Base-by-base conservation (phyloP, 2,797 vertebrate genomes). In the Corythornis leucogaster region DNA sequence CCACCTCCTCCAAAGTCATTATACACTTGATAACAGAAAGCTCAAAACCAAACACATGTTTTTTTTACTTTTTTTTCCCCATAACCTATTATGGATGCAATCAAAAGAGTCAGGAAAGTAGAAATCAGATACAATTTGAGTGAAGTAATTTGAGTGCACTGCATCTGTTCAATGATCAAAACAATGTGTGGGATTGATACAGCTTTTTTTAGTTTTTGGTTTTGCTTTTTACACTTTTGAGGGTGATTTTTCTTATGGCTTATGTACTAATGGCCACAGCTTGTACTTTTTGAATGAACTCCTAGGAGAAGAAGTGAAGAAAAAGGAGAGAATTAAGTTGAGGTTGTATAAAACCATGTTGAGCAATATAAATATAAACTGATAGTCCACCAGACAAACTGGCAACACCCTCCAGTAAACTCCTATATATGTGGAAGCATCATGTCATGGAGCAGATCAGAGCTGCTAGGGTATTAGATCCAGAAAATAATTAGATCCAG, bases 1-100 rank as follows among this genome's bases (percentile, higher is more conserved):
- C 64, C 78, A 58, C 77, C 28, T 92, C 58, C 86, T 86, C 58
- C 53, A 89, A 74, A 86, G 62, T 80, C 73, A 81, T 96, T 94
- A 93, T 38, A 43, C 50, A 50, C 53, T 85, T 71, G 53, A 55
- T 79, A 87, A 94, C 48, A 83, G 63, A 94, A 83, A 31, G 18
- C 30, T 90, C 21, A 54, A 87, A 92, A 85, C 33, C 48, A 73
- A 93, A 77, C 18, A 59, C 50, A 82, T n/a, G 12, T 14, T 66
- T 2, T 28, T 28, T 66, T 54, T 54, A 73, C 63, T 66, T 85
- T 75, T n/a, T 54, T 58, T 79, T 71, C 68, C 28, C 58, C 67
- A 13, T 35, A 64, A 64, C 20, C 57, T 88, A 57, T 80, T 86
- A 83, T 38, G 61, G 28, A 24, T 87, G 83, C 85, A 87, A 91